Conservation (phyloP, 64 coral and sea anemone species). For the Hydrozoanthus tunicans region DNA sequence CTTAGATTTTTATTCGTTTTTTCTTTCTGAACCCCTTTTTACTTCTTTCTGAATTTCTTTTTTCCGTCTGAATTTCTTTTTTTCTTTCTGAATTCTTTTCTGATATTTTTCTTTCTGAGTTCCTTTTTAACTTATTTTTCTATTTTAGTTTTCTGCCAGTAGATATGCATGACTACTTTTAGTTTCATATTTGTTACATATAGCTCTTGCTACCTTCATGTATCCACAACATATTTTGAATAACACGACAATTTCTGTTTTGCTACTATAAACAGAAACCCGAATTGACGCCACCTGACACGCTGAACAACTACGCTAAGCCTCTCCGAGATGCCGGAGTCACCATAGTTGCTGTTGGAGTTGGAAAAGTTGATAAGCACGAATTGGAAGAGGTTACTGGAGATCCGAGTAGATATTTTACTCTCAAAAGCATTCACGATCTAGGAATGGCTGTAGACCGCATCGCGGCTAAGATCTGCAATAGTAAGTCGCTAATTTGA, state of each 20-base stretch:
- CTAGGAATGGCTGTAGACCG: not conserved
- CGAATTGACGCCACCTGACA: not conserved
- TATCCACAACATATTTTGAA: too few species aligned
- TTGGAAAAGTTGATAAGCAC: not conserved
- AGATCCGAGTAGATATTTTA: not conserved
- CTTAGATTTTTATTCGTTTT: too few species aligned
- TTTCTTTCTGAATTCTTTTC: too few species aligned
- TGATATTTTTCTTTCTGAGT: too few species aligned
- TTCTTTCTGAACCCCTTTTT: too few species aligned
- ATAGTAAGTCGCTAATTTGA: constrained; percentile 1
- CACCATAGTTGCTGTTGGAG: constrained; percentile 5
- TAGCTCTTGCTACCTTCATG: too few species aligned
- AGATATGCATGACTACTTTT: too few species aligned
- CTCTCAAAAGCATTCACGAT: not conserved
- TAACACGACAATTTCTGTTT: not conserved
- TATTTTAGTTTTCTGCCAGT: too few species aligned
- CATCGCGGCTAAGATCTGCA: constrained; percentile 37
- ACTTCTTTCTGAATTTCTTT: too few species aligned
- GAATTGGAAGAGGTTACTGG: constrained; percentile 46
- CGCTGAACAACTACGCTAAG: not conserved
- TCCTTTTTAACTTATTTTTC: too few species aligned
- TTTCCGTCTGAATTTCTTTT: too few species aligned
- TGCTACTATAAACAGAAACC: not conserved
- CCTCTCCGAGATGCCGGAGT: not conserved
- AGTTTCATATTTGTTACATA: too few species aligned